A percentile compares a stretch with the other conserved stretches of the same genome.
Conservation (phyloP, 2,797 vertebrate species). For the Phyllotis vaccarum region DNA sequence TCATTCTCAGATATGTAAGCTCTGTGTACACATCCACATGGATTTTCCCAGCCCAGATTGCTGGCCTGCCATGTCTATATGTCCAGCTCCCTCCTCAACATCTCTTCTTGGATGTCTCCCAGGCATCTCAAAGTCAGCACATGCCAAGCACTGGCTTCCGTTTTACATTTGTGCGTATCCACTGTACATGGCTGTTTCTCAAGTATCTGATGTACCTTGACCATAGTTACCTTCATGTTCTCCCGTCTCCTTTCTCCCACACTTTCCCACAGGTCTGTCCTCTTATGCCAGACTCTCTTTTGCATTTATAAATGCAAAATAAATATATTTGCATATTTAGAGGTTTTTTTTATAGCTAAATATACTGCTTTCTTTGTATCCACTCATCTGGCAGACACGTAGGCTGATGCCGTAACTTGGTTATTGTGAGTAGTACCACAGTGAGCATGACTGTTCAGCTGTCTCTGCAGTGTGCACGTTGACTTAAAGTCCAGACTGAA, state of each 20-base stretch:
- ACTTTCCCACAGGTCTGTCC: neutral
- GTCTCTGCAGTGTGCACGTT: neutral
- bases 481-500: neutral
- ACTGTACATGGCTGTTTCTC: neutral
- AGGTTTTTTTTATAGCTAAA: neutral
- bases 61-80: neutral
- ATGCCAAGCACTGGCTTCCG: neutral
- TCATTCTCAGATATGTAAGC: neutral
- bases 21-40: neutral
- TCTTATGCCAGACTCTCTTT: neutral
- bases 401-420: neutral
- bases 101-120: neutral
- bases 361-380: neutral
- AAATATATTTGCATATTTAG: neutral
- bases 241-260: neutral
- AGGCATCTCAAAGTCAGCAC: neutral
- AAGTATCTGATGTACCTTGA: neutral
- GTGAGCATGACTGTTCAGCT: neutral
- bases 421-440: neutral
- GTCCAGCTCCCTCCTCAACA: neutral
- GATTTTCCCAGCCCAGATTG: neutral
- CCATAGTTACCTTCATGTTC: neutral
- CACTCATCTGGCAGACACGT: neutral
- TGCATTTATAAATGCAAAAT: too few relatives aligned
- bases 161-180: neutral